Conservation (phyloP, 2,888 invertebrate genomes). For the Eulithis prunata region DNA sequence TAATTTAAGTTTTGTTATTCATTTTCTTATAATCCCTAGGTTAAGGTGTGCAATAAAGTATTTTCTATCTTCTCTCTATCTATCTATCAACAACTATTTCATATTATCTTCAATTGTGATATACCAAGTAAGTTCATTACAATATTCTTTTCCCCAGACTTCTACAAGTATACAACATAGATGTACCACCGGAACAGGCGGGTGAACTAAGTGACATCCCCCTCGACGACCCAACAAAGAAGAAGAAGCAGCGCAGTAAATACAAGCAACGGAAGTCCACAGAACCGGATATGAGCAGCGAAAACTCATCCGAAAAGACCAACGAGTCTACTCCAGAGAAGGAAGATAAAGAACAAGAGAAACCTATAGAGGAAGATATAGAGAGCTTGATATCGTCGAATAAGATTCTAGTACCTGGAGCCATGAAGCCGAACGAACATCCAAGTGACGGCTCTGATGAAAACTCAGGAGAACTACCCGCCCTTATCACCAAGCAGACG, state of each 20-base stretch:
- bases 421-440: conserved; percentile 54
- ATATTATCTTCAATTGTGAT: no score
- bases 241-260: conserved; percentile 73
- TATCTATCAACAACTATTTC: no score
- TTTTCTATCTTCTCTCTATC: no score
- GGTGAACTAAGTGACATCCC: conserved; percentile 70
- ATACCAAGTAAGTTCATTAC: no score
- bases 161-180: conserved; percentile 89
- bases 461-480: conserved; percentile 67
- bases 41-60: no score
- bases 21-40: no score
- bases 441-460: conserved; percentile 66
- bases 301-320: conserved; percentile 64
- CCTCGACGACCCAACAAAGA: conserved; percentile 65
- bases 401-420: conserved; percentile 75
- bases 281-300: conserved; percentile 68
- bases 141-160: conserved; percentile 77
- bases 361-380: conserved; percentile 71
- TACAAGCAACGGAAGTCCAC: conserved; percentile 72
- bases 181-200: conserved; percentile 84
- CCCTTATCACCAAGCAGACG: conserved; percentile 76
- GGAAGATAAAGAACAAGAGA: conserved; percentile 46
- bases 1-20: no score
- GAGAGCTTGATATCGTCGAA: conserved; percentile 81
- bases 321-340: conserved; percentile 71